Base-by-base conservation (phyloP, 1,140 invertebrate species). In the Cotesia glomerata region DNA sequence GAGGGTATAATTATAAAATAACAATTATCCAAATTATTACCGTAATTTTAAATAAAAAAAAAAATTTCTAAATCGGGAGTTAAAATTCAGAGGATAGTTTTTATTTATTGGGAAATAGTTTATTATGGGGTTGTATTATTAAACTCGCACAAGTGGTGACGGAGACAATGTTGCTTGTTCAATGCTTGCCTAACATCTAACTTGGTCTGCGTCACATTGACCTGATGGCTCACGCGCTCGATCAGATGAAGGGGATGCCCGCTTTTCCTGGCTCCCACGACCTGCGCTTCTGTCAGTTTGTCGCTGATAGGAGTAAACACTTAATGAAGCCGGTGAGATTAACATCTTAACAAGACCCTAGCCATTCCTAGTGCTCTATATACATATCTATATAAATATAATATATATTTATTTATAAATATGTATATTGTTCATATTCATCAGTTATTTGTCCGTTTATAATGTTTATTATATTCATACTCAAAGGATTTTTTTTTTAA, bases 251-350 rank as follows among this genome's bases (percentile, higher is more conserved):
- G 91, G 95, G 95, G 88, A 91, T 96, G 84, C 86, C 86, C 76
- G 94, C 94, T 92, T 96, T 97, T 89, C 95, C 95, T 85, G 96
- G 96, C 87, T 95, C 95, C 89, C 93, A 95, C 88, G 95, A 97
- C 91, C 93, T 95, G 84, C 91, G 93, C 87, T 97, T 97, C 91
- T 96, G 95, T 91, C 94, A 95, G 83, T 94, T 95, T 90, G 94
- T 98, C 86, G 90, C 95, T 89, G 95, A 97, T 88, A 92, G 95
- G 88, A 97, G 95, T 89, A 93, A 94, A 86, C 94, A 96, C 89
- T 93, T 97, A 86, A 92, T 98, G 88, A 93, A 93, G 90, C 94
- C 95, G 95, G 95, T 97, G 93, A 95, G 93, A 92, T 81, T 87
- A 86, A 86, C 84, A 85, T 83, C 81, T 85, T 84, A 86, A 82